Conservation (phyloP, 2,113 vertebrate genomes). For the Xyliphius kryptos region DNA sequence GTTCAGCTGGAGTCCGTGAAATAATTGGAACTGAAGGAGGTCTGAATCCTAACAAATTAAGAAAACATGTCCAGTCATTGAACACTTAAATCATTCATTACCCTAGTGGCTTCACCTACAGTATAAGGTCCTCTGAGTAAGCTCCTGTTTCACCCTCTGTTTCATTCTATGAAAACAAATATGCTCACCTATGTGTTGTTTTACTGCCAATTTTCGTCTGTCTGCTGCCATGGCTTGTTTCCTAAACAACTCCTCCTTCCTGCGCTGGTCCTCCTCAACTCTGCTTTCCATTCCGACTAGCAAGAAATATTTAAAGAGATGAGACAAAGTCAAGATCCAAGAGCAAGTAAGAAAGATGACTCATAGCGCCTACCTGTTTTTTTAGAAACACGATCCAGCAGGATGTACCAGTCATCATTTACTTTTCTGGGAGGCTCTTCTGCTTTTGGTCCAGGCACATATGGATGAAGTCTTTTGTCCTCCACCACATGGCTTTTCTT, state of each 20-base stretch:
- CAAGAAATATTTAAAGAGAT: too few species aligned
- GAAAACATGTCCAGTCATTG: slow-evolving; percentile 18
- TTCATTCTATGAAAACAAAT: too few species aligned
- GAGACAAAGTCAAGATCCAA: background rate
- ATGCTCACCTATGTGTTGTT: too few species aligned
- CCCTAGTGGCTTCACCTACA: too few species aligned
- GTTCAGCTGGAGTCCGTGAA: slow-evolving; percentile 17
- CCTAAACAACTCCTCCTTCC: too few species aligned
- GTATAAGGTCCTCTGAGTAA: too few species aligned
- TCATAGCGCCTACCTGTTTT: background rate
- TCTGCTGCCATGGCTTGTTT: too few species aligned
- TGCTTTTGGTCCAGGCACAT: slow-evolving; percentile 36
- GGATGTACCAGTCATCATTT: slow-evolving; percentile 60
- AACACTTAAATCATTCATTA: slow-evolving; percentile 51
- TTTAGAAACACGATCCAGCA: slow-evolving; percentile 43
- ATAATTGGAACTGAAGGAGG: slow-evolving; percentile 17
- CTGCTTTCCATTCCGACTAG: too few species aligned
- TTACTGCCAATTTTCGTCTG: too few species aligned
- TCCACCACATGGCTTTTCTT: slow-evolving; percentile 10
- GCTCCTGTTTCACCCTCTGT: too few species aligned
- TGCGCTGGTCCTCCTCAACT: too few species aligned
- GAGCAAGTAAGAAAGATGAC: background rate
- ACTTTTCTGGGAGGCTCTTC: slow-evolving; percentile 26
- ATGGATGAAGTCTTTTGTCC: slow-evolving; percentile 1
- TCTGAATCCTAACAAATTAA: background rate